Conservation (phyloP, 2,797 vertebrate species). For the Meda fulgida region DNA sequence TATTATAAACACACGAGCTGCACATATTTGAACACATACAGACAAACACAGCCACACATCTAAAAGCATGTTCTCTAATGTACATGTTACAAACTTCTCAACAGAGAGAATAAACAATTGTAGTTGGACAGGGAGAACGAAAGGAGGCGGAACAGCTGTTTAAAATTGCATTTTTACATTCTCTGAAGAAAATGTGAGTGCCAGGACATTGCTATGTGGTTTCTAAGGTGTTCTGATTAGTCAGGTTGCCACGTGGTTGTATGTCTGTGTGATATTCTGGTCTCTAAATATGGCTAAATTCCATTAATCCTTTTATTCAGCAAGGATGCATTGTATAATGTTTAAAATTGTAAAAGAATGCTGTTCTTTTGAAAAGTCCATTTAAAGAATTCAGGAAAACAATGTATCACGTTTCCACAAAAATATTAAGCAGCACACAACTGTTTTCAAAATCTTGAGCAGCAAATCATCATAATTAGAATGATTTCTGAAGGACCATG, state of each 20-base stretch:
- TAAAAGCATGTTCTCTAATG: background rate
- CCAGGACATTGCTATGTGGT: background rate
- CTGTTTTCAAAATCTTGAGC: background rate
- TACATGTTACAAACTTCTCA: conserved; percentile 5
- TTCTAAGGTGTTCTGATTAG: background rate
- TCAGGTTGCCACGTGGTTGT: background rate
- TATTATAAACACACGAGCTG: conserved; percentile 33
- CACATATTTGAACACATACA: conserved; percentile 7
- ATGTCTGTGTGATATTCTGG: background rate
- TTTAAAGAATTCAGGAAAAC: background rate
- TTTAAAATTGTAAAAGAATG: background rate
- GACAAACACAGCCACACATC: background rate
- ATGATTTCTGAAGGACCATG: background rate
- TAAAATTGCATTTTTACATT: conserved; percentile 14
- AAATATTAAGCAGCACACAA: background rate
- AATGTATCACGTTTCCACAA: background rate
- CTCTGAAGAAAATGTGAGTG: background rate
- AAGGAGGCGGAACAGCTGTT: background rate
- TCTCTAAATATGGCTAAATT: background rate
- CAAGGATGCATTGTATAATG: background rate
- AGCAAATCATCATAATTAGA: background rate
- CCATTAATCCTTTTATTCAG: background rate
- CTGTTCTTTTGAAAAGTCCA: background rate
- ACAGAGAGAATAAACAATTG: conserved; percentile 18
- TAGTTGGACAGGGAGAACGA: background rate